Evolutionary conservation across 2,888 invertebrate genomes (phyloP), one percentile per base, ranked within the genome.

Genomic region (Lasioglossum oenotherae): DNA sequence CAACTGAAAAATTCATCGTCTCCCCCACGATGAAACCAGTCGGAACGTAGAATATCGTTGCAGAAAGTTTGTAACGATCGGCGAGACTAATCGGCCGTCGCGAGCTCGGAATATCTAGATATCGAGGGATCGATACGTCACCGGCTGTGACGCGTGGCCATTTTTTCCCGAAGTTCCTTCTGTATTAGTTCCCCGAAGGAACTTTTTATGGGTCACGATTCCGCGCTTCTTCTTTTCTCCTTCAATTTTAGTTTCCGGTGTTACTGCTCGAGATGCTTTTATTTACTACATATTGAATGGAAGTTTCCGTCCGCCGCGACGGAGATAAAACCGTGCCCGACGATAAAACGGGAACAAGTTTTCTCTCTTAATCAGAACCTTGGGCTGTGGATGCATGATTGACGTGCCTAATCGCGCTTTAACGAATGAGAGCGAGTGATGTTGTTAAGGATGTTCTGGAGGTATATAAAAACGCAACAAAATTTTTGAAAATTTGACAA

Each of bases 171-270:
- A 82, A 87, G 35, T 82, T 87, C 64, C 84, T 67, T 31, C 35
- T 31, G 31, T 80, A 88, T 88, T 79, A 84, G 84, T 81, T 78
- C 67, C 74, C 72, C 77, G 16, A 78, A 49, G 82, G 80, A 88
- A 88, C 73, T 88, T 88, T 87, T 82, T 79, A 80, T 82, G 67
- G 84, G 84, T 87, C 84, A 82, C 84, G 80, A 78, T 84, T 49
- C 69, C 76, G 60, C 35, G 64, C 46, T 76, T 71, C 69, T 41
- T 79, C 69, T 41, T 79, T 53, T 31, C 41, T 35, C 35, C 41
- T 75, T 27, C 31, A 23, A 16, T 67, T 60, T 60, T 76, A 49
- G 44, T 71, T 38, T 71, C 46, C 38, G n/a, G 31, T 77, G 53
- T 53, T 74, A 35, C 16, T n/a, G n/a, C 19, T 38, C 38, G 44